A percentile compares a stretch with the other conserved stretches of the same genome.
phyloP scores from a whole-genome alignment of 2,888 invertebrate species.

The Sicus ferrugineus region DNA sequence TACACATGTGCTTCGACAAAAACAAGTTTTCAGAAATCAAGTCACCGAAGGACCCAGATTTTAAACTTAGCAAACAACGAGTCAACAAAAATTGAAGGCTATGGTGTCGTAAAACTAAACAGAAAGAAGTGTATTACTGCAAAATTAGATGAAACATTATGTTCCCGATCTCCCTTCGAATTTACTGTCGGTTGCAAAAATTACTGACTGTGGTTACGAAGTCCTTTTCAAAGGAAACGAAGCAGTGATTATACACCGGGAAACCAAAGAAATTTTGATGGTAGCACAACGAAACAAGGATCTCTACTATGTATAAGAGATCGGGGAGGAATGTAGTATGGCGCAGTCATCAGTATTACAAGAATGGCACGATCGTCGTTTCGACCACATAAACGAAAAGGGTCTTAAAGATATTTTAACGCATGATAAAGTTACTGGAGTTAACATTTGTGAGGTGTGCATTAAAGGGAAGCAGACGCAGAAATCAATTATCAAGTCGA shows the following conservation, averaged over 20 bases:
- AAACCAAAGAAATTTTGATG: constrained; percentile 6
- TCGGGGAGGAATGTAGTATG: background rate
- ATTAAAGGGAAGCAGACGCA: constrained; percentile 33
- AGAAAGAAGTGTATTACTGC: background rate
- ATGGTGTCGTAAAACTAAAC: constrained; percentile 20
- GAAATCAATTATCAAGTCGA: constrained; percentile 18
- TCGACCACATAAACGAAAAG: constrained; percentile 28
- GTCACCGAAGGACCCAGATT: background rate
- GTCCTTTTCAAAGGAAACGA: constrained; percentile 17
- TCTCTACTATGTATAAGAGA: constrained; percentile 17
- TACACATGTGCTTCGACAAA: background rate
- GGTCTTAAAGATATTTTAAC: constrained; percentile 17
- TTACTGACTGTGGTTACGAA: constrained; percentile 31
- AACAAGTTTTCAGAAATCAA: background rate
- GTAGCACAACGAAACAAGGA: constrained; percentile 15
- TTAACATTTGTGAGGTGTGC: constrained; percentile 27
- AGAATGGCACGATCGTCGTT: constrained; percentile 31
- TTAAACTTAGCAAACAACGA: constrained; percentile 17
- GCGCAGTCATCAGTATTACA: background rate
- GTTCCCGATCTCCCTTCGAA: constrained; percentile 33
- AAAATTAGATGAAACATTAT: constrained; percentile 23
- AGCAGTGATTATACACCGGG: constrained; percentile 10
- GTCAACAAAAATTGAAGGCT: constrained; percentile 18
- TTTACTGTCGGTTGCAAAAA: constrained; percentile 35
- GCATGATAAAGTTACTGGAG: background rate